These are phyloP conservation scores for Coleophora deauratella DNA, from an alignment of 2,888 invertebrate genomes.

Conservation along the genomic window DNA sequence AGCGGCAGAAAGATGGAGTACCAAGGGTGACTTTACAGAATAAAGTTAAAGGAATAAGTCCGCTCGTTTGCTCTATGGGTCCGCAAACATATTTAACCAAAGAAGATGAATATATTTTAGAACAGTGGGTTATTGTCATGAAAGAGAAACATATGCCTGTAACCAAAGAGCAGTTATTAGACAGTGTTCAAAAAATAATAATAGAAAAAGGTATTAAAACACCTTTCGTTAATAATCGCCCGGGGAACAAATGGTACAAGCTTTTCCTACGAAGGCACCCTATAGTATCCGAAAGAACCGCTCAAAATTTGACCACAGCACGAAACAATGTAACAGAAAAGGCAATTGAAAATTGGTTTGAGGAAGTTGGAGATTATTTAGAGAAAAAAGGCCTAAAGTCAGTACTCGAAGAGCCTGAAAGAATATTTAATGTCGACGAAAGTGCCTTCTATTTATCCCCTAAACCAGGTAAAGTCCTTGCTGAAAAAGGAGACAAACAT, in stretches of 20 bases:
- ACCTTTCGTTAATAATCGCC: constrained; percentile 25
- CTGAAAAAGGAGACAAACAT: constrained; percentile 11
- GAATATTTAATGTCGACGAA: constrained; percentile 13
- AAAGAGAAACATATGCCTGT: constrained; percentile 27
- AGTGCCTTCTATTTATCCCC: constrained; percentile 32
- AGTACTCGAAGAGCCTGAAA: constrained; percentile 8
- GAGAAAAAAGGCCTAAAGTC: constrained; percentile 4
- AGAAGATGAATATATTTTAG: constrained; percentile 13
- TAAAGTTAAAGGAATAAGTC: constrained; percentile 15
- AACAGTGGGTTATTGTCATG: constrained; percentile 23
- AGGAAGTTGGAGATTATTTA: too few relatives aligned
- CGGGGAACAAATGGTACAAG: constrained; percentile 32
- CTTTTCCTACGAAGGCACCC: constrained; percentile 22
- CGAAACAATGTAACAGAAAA: constrained; percentile 14
- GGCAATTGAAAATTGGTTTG: neutral
- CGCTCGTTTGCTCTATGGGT: constrained; percentile 11
- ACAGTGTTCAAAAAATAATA: constrained; percentile 22
- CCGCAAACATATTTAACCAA: constrained; percentile 7
- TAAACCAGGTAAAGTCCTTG: constrained; percentile 26
- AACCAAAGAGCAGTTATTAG: constrained; percentile 26
- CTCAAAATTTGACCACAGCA: constrained; percentile 12
- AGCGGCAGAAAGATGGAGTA: constrained; percentile 11
- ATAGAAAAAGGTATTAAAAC: constrained; percentile 1
- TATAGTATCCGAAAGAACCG: constrained; percentile 4
- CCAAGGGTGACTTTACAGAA: constrained; percentile 15